Evolutionary conservation across 2,113 vertebrate species (phyloP).

Genomic region (Coptodon bakossiorum): DNA sequence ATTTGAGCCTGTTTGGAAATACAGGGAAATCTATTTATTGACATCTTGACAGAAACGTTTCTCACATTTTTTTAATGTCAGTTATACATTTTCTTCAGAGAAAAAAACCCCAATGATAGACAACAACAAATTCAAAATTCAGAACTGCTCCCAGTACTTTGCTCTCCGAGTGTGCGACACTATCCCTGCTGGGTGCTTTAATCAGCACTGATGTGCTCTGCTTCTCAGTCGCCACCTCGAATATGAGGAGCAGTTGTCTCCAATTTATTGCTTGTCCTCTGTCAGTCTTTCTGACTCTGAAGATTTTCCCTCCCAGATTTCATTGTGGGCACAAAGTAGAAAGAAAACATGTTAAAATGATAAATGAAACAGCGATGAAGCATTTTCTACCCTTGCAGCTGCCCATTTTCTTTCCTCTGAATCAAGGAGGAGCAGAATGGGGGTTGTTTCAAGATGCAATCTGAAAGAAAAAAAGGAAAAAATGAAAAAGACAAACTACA

Average conservation of each 20-base stretch:
- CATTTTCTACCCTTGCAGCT: slow-evolving; percentile 30
- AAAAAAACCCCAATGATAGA: neutral
- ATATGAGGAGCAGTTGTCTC: slow-evolving; percentile 64
- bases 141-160: slow-evolving; percentile 30
- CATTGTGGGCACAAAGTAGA: slow-evolving; percentile 32
- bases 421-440: slow-evolving; percentile 20
- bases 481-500: slow-evolving; percentile 54
- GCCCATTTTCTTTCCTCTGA: slow-evolving; percentile 36
- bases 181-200: slow-evolving; percentile 58
- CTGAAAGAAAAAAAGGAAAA: slow-evolving; percentile 59
- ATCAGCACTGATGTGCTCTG: slow-evolving; percentile 60
- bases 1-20: neutral
- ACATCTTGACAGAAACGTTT: neutral
- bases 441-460: slow-evolving; percentile 53
- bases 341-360: slow-evolving; percentile 43
- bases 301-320: slow-evolving; percentile 48
- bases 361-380: slow-evolving; percentile 31
- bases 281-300: slow-evolving; percentile 49
- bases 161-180: slow-evolving; percentile 14
- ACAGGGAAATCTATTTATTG: neutral
- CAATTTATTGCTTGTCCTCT: slow-evolving; percentile 64
- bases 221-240: slow-evolving; percentile 57
- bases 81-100: neutral
- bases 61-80: neutral
- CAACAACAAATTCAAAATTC: slow-evolving; percentile 32